Base-by-base conservation (phyloP, 1,140 invertebrate genomes). In the Drosophila albomicans region DNA sequence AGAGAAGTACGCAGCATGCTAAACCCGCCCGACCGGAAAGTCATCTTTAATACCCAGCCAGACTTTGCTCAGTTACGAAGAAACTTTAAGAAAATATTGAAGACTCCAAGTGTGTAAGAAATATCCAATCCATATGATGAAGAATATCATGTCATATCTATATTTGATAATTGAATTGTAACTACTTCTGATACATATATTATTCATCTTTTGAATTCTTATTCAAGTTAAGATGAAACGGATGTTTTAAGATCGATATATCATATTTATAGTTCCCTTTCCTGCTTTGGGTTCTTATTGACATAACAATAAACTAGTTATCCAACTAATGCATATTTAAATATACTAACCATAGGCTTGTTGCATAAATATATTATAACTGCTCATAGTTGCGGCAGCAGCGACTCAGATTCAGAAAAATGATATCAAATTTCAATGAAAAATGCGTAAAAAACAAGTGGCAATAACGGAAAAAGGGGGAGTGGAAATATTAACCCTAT, bases 331-430 rank as follows among this genome's bases (percentile, higher is more conserved):
- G 30, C 30, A 32, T 32, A 32, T 32, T 32, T 35, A 30, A 46
- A 48, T 41, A 79, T 85, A 92, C 82, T 89, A 82, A 86, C 84
- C 85, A 75, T 82, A 89, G 59, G 89, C 69, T 78, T 91, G 72
- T 59, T 73, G 90, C 91, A 92, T 87, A 82, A 84, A 85, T 72
- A 81, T 85, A 78, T 91, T 87, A 78, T 91, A 91, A 54, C 82
- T 85, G 76, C 78, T 91, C 90, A 91, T 91, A 54, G 70, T 91
- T 86, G 88, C 89, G 89, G 89, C 89, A 91, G 89, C 89, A 91
- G 84, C 69, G 68, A 85, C 69, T 70, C 66, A 72, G 63, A 67
- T 45, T 49, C n/a, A 64, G 6, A 45, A 38, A 35, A 45, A 43
- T 30, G 49, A 7, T 63, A 59, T 70, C 4, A 74, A 74, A 59